A percentile compares a stretch with the other conserved stretches of the same genome.
Conservation (phyloP, 1,140 invertebrate genomes). For the Formica exsecta region DNA sequence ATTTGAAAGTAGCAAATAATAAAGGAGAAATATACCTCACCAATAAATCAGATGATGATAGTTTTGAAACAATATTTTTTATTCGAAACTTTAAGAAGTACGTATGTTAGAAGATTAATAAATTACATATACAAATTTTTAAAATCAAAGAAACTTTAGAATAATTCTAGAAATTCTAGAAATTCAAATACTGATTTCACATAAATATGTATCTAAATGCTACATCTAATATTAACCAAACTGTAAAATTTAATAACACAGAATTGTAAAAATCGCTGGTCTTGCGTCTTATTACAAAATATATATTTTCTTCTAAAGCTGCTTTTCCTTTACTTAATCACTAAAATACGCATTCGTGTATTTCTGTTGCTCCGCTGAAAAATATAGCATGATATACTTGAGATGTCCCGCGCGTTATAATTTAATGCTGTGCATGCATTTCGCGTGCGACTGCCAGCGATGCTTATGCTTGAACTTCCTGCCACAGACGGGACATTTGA, state of each 20-base stretch:
- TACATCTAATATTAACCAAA: background rate
- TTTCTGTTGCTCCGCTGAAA: constrained; percentile 26
- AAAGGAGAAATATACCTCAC: background rate
- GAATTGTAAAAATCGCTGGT: background rate
- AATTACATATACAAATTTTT: background rate
- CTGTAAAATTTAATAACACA: constrained; percentile 27
- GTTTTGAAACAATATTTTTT: background rate
- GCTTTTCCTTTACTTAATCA: background rate
- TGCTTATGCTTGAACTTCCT: constrained; percentile 87
- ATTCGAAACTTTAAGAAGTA: background rate
- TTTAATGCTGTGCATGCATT: constrained; percentile 78
- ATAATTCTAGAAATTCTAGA: background rate
- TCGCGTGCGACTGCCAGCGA: constrained; percentile 84
- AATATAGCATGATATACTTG: constrained; percentile 14
- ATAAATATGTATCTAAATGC: background rate
- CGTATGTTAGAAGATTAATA: background rate
- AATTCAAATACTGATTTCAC: background rate
- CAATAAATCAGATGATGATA: background rate
- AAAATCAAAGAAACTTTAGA: background rate
- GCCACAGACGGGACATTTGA: constrained; percentile 86
- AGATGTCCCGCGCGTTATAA: constrained; percentile 55
- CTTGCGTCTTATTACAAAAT: constrained; percentile 35
- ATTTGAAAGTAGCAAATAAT: background rate
- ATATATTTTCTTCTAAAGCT: constrained; percentile 30
- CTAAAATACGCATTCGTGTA: background rate